phyloP scores from a whole-genome alignment of 2,797 vertebrate species.

The Brachyalestes nurse region DNA sequence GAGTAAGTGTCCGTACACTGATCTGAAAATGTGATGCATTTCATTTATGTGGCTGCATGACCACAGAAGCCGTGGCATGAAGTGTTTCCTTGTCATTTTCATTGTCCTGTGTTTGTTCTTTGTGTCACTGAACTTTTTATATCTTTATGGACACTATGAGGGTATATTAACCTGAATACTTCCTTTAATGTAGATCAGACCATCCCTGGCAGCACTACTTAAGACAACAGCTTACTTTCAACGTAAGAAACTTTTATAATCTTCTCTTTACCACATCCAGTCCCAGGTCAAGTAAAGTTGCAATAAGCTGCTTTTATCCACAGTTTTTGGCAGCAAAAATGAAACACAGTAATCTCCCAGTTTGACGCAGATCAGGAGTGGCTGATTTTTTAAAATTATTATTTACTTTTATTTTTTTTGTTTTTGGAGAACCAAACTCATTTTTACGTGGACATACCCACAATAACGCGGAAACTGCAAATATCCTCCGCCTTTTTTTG shows the following conservation, averaged over 20 bases:
- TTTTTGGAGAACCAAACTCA: no score
- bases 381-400: no score
- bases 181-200: conserved; percentile 18
- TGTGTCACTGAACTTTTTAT: neutral
- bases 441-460: no score
- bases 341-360: no score
- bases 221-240: conserved; percentile 39
- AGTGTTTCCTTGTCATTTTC: no score
- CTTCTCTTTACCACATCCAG: neutral
- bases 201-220: conserved; percentile 49
- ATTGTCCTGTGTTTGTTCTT: no score
- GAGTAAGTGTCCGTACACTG: conserved; percentile 36
- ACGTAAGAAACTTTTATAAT: conserved; percentile 24
- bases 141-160: neutral
- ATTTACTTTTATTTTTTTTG: no score
- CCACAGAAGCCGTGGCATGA: no score
- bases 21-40: no score
- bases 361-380: no score
- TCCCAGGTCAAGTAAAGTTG: neutral
- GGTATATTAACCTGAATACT: neutral
- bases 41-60: neutral
- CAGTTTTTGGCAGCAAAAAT: neutral
- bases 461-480: no score
- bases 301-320: neutral
- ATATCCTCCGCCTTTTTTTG: no score